These are phyloP conservation scores for Silvanus unidentatus DNA, from an alignment of 2,888 invertebrate species.

Conservation along the genomic window DNA sequence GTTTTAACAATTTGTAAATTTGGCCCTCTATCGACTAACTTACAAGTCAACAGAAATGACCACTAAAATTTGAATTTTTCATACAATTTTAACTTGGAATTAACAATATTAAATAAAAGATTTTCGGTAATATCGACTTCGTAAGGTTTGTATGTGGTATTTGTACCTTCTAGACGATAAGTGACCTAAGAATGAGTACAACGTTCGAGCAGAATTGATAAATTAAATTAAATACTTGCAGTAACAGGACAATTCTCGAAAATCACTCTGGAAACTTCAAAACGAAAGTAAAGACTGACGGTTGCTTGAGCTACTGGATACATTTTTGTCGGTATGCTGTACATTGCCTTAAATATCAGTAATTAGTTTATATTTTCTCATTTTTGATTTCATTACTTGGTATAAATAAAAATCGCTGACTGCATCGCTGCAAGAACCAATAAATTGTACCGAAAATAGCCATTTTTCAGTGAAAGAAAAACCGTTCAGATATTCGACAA, in stretches of 20 bases:
- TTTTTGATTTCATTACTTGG: conserved; percentile 7
- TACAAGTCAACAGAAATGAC: too few species aligned
- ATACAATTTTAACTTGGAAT: too few species aligned
- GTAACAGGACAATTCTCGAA: conserved; percentile 16
- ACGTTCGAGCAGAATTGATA: too few species aligned
- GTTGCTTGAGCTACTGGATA: conserved; percentile 23
- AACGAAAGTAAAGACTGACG: conserved; percentile 17
- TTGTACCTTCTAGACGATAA: too few species aligned
- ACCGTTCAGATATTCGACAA: background rate
- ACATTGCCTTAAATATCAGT: conserved; percentile 15
- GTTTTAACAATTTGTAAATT: too few species aligned
- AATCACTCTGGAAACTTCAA: conserved; percentile 18
- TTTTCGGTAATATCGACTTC: too few species aligned
- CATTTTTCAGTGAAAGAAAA: conserved; percentile 11
- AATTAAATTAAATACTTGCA: conserved; percentile 4
- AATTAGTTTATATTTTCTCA: too few species aligned
- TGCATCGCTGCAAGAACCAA: conserved; percentile 4
- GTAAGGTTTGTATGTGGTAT: too few species aligned
- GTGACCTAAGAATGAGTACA: too few species aligned
- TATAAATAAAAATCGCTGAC: conserved; percentile 13
- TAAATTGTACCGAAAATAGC: conserved; percentile 9
- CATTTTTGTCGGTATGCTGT: conserved; percentile 19
- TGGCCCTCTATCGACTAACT: too few species aligned
- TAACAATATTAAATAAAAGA: too few species aligned
- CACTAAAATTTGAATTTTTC: too few species aligned